Conservation (phyloP, 2,797 vertebrate genomes). For the Pelochelys cantorii region DNA sequence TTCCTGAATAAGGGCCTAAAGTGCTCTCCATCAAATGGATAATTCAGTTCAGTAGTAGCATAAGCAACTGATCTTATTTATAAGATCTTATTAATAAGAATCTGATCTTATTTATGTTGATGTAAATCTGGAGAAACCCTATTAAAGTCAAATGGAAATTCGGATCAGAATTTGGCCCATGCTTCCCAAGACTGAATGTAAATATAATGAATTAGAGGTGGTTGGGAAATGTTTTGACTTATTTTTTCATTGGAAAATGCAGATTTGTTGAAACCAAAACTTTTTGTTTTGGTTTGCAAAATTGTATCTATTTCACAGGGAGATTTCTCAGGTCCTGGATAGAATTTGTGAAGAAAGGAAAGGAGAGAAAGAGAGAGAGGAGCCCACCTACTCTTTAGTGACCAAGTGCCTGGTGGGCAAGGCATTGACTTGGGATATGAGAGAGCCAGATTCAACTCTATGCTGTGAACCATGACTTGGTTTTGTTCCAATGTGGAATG, state of each 20-base stretch:
- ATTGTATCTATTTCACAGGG: background rate
- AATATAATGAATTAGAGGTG: background rate
- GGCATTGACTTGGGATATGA: background rate
- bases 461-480: conserved; percentile 6
- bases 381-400: background rate
- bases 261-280: background rate
- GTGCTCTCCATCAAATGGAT: background rate
- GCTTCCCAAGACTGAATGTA: background rate
- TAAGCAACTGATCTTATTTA: conserved; percentile 13
- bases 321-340: background rate
- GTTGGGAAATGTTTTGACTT: background rate
- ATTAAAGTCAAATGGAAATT: background rate
- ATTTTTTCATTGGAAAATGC: background rate
- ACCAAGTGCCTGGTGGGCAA: background rate
- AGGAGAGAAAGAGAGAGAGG: background rate
- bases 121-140: conserved; percentile 20
- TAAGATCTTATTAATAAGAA: background rate
- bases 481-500: background rate
- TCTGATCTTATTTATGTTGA: background rate
- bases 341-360: background rate
- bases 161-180: background rate
- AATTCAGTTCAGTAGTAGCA: background rate
- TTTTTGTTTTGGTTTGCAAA: background rate
- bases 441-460: background rate
- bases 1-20: background rate